Percentiles rank a stretch among this genome's conserved stretches.
phyloP scores from a whole-genome alignment of 2,797 vertebrate genomes.

The Phrynocephalus guinanensis region DNA sequence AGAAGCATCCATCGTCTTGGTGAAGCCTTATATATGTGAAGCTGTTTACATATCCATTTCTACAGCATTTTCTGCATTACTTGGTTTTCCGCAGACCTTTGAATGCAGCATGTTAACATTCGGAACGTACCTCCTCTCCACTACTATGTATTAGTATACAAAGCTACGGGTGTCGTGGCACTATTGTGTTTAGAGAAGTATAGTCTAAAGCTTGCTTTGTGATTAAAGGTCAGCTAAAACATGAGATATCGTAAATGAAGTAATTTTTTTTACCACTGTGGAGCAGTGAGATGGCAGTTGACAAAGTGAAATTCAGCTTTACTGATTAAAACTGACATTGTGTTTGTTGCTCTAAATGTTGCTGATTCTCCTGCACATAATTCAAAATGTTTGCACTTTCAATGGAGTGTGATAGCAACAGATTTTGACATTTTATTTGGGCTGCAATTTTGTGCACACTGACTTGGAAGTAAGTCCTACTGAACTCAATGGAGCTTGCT shows the following conservation, averaged over 20 bases:
- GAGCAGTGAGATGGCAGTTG: slow-evolving; percentile 13
- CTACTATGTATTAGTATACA: too few relatives aligned
- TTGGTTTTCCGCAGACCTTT: neutral
- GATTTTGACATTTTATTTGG: neutral
- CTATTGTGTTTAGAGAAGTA: neutral
- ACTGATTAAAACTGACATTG: neutral
- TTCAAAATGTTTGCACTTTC: slow-evolving; percentile 17
- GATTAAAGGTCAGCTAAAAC: slow-evolving; percentile 6
- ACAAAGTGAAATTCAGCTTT: neutral
- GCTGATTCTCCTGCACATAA: slow-evolving; percentile 11
- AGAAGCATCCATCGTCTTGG: neutral
- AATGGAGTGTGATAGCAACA: neutral
- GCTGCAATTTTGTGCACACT: neutral
- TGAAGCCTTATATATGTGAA: neutral
- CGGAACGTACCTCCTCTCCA: neutral
- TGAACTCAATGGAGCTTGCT: neutral
- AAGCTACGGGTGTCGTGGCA: too few relatives aligned
- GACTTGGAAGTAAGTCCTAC: neutral
- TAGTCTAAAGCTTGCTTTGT: neutral
- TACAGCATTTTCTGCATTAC: neutral
- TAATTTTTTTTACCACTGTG: neutral
- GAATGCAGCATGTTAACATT: neutral
- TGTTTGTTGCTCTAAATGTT: neutral
- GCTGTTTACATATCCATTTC: neutral
- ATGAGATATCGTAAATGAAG: fast-evolving